These are phyloP conservation scores for Chiloscyllium punctatum DNA, from an alignment of 2,797 vertebrate genomes.

Conservation along the genomic window DNA sequence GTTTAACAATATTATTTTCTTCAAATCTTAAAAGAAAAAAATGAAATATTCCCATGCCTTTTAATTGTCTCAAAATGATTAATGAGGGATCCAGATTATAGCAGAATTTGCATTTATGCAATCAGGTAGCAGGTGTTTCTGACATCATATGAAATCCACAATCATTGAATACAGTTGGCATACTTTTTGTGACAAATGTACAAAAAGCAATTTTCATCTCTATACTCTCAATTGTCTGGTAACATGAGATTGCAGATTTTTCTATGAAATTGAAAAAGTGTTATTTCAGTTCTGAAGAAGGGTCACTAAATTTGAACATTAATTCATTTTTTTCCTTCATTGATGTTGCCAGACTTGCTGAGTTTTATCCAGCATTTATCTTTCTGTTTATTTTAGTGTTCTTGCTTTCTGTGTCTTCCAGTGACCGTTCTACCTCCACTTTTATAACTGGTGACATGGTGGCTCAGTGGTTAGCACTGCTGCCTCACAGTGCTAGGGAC, in stretches of 20 bases:
- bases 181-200: neutral
- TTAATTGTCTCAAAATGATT: neutral
- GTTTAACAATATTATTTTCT: neutral
- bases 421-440: neutral
- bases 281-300: too few relatives aligned
- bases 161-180: conserved; percentile 9
- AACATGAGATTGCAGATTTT: neutral
- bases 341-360: too few relatives aligned
- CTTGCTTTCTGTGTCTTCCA: neutral
- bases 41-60: neutral
- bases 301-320: too few relatives aligned
- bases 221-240: neutral
- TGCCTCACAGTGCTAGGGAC: too few relatives aligned
- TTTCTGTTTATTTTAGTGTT: too few relatives aligned
- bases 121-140: conserved; percentile 30
- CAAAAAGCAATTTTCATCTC: neutral
- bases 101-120: neutral
- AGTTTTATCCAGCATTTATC: too few relatives aligned
- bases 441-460: too few relatives aligned
- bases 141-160: conserved; percentile 13
- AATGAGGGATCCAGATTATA: neutral
- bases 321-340: too few relatives aligned
- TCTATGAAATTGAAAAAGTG: neutral
- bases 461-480: too few relatives aligned
- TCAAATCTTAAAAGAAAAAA: neutral